A percentile compares a stretch with the other conserved stretches of the same genome.
These are phyloP conservation scores for Nannospalax galili DNA, from an alignment of 2,113 vertebrate genomes.

Conservation along the genomic window DNA sequence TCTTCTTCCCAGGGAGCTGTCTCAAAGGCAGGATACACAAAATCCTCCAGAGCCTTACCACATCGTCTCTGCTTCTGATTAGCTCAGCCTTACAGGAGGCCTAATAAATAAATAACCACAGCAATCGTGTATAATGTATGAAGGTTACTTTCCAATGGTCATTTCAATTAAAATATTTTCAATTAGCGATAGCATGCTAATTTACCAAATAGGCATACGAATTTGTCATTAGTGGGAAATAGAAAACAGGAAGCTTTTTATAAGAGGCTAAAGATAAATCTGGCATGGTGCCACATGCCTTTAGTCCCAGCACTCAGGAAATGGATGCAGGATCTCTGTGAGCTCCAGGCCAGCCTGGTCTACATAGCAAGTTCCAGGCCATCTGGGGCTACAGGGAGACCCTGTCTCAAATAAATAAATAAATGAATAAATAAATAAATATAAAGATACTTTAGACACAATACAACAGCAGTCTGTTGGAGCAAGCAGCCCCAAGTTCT, in stretches of 20 bases:
- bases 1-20: conserved; percentile 19
- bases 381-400: too few relatives aligned
- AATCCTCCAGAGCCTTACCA: conserved; percentile 23
- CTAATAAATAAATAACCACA: conserved; percentile 78
- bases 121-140: conserved; percentile 70
- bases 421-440: too few relatives aligned
- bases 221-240: background rate
- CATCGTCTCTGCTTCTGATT: conserved; percentile 23
- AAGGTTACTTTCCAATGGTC: conserved; percentile 71
- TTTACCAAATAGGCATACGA: background rate
- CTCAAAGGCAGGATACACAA: background rate
- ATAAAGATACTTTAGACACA: background rate
- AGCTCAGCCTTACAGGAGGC: conserved; percentile 10
- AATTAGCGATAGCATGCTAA: conserved; percentile 62
- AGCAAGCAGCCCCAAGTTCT: too few relatives aligned
- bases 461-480: too few relatives aligned
- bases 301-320: too few relatives aligned
- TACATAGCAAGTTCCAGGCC: too few relatives aligned
- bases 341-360: too few relatives aligned
- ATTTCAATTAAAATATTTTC: conserved; percentile 72
- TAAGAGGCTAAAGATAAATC: too few relatives aligned
- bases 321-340: too few relatives aligned
- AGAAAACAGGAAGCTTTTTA: background rate
- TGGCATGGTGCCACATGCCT: too few relatives aligned
- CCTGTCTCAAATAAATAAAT: too few relatives aligned